phyloP scores from a whole-genome alignment of 1,140 invertebrate species.

The Danaus plexippus region DNA sequence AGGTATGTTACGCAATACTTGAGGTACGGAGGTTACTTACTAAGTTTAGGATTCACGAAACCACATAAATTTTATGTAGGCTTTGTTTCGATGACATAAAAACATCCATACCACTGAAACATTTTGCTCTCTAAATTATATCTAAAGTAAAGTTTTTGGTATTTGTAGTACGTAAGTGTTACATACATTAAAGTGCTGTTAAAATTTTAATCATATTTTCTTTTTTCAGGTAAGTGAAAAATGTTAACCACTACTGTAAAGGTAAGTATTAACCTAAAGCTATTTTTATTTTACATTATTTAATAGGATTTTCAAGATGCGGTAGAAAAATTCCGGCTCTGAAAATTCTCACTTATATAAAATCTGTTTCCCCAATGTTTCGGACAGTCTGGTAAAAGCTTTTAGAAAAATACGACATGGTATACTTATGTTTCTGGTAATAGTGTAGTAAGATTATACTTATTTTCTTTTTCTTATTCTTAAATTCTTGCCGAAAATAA shows the following conservation, averaged over 20 bases:
- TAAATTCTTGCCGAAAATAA: conserved; percentile 18
- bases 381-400: conserved; percentile 30
- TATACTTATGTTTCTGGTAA: conserved; percentile 32
- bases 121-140: neutral
- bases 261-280: conserved; percentile 14
- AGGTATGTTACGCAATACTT: too few relatives aligned
- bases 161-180: too few relatives aligned
- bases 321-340: neutral
- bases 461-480: conserved; percentile 19
- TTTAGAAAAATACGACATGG: conserved; percentile 31
- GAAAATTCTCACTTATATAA: conserved; percentile 11
- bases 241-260: neutral
- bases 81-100: neutral
- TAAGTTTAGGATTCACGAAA: too few relatives aligned
- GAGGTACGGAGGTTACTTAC: too few relatives aligned
- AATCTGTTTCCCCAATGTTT: conserved; percentile 17
- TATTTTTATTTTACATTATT: conserved; percentile 7
- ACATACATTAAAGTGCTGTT: too few relatives aligned
- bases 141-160: too few relatives aligned
- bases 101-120: neutral
- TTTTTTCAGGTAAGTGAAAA: conserved; percentile 30
- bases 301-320: neutral
- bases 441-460: conserved; percentile 21
- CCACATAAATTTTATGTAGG: too few relatives aligned
- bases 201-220: too few relatives aligned